Conservation (phyloP, 2,888 invertebrate genomes). For the Nemapogon koenigi region DNA sequence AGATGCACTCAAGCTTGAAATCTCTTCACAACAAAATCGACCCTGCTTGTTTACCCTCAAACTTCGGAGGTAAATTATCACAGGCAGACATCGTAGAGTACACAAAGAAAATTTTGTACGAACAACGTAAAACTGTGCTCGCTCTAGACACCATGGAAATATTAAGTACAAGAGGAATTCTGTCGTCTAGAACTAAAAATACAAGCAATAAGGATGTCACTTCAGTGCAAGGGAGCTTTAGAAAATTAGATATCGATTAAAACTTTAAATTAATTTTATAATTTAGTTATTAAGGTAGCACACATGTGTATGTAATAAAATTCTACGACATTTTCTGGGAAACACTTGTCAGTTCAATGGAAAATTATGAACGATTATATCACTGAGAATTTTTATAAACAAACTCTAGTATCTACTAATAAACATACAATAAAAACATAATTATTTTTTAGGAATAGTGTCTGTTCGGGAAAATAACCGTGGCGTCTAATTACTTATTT, state of each 20-base stretch:
- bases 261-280: slow-evolving; percentile 10
- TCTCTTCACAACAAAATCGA: slow-evolving; percentile 68
- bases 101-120: slow-evolving; percentile 69
- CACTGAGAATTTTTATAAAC: no score
- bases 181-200: slow-evolving; percentile 29
- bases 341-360: no score
- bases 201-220: slow-evolving; percentile 31
- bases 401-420: no score
- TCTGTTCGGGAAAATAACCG: no score
- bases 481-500: no score
- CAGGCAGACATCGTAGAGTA: slow-evolving; percentile 73
- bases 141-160: slow-evolving; percentile 71
- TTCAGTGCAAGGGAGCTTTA: slow-evolving; percentile 68
- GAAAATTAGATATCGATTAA: slow-evolving; percentile 73
- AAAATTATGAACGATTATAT: no score
- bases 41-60: slow-evolving; percentile 69
- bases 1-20: slow-evolving; percentile 65
- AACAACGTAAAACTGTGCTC: slow-evolving; percentile 65
- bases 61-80: slow-evolving; percentile 75
- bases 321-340: no score
- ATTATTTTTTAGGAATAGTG: no score
- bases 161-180: slow-evolving; percentile 66
- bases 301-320: no score
- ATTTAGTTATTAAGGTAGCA: no score
- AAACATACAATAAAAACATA: no score